These are phyloP conservation scores for Parasteatoda lunata DNA, from an alignment of 2,888 invertebrate species.

Conservation along the genomic window DNA sequence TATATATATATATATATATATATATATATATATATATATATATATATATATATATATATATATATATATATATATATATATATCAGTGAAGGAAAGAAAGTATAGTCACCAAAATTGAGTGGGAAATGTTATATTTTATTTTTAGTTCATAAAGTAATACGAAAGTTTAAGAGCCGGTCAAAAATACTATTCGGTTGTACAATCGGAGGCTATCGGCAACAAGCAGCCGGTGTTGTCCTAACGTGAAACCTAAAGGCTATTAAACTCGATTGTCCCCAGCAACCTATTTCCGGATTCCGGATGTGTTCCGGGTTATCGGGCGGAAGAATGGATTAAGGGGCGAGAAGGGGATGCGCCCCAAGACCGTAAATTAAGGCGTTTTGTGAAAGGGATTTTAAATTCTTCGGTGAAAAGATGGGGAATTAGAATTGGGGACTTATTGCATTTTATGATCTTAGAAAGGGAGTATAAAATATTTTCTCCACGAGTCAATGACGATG, in stretches of 20 bases:
- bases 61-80: no score
- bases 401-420: slow-evolving; percentile 23
- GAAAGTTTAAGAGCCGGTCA: slow-evolving; percentile 7
- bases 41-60: no score
- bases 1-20: no score
- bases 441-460: slow-evolving; percentile 47
- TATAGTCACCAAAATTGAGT: background rate
- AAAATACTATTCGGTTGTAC: slow-evolving; percentile 38
- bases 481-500: slow-evolving; percentile 26
- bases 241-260: slow-evolving; percentile 42
- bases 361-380: slow-evolving; percentile 64
- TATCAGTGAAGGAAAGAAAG: background rate
- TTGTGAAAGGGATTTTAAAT: slow-evolving; percentile 64
- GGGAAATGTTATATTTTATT: background rate
- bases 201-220: slow-evolving; percentile 49
- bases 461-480: slow-evolving; percentile 35
- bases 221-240: slow-evolving; percentile 61
- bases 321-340: slow-evolving; percentile 52
- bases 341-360: slow-evolving; percentile 19
- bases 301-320: slow-evolving; percentile 64
- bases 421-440: slow-evolving; percentile 57
- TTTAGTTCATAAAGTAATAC: background rate
- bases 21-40: no score
- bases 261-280: slow-evolving; percentile 56
- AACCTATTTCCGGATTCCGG: slow-evolving; percentile 64